phyloP scores from a whole-genome alignment of 2,113 vertebrate genomes.

The Corythaeola cristata region DNA sequence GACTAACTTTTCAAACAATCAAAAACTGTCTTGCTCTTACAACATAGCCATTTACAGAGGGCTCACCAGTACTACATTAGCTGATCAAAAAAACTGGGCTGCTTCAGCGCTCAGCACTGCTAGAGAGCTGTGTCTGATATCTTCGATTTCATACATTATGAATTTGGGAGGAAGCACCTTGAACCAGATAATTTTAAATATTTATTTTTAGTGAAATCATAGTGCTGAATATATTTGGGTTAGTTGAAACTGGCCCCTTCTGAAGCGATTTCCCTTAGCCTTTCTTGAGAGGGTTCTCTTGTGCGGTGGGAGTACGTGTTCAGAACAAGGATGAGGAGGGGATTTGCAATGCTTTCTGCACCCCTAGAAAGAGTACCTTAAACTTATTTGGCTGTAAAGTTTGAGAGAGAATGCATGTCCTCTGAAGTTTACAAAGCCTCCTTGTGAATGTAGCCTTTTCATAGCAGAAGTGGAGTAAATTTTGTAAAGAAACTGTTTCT shows the following conservation, averaged over 20 bases:
- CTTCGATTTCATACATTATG: background rate
- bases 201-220: background rate
- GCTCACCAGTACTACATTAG: background rate
- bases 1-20: background rate
- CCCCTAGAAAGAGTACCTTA: background rate
- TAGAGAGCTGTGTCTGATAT: background rate
- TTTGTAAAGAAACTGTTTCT: background rate
- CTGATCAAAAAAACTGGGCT: background rate
- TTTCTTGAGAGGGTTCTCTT: background rate
- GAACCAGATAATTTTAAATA: background rate
- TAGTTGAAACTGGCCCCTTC: background rate
- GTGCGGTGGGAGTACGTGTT: accelerated
- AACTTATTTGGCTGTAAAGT: background rate
- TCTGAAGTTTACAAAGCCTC: background rate
- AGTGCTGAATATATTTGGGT: background rate
- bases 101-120: background rate
- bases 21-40: background rate
- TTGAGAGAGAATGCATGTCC: background rate
- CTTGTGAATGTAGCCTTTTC: background rate
- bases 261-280: background rate
- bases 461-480: background rate
- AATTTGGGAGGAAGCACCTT: background rate
- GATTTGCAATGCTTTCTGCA: background rate
- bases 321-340: background rate
- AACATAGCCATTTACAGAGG: background rate